Conservation (phyloP, 2,797 vertebrate species). For the Oceanodroma leucorhoa region DNA sequence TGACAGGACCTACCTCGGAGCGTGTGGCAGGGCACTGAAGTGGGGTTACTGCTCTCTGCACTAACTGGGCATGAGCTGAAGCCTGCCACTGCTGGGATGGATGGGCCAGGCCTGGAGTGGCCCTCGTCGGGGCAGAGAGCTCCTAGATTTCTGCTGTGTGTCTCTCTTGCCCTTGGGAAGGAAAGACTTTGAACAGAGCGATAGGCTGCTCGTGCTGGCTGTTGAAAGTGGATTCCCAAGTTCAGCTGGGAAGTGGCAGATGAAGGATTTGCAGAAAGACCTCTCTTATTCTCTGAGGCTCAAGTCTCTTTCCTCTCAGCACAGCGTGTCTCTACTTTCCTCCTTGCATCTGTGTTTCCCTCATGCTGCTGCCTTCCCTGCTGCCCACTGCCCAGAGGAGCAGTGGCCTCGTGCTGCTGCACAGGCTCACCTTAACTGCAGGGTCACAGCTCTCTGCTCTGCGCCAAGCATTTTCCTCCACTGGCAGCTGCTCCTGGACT, state of each 20-base stretch:
- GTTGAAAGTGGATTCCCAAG: not conserved
- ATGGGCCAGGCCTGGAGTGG: not conserved
- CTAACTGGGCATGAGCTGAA: not conserved
- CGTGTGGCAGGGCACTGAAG: rapidly evolving
- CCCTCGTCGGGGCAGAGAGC: not conserved
- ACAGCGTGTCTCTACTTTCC: not conserved
- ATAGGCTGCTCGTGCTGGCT: not conserved
- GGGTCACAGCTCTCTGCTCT: not conserved
- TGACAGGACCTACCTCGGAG: not conserved
- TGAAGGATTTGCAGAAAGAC: not conserved
- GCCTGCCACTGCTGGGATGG: not conserved
- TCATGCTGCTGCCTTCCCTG: not conserved
- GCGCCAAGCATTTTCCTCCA: not conserved
- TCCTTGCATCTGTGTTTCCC: not conserved
- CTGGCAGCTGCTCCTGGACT: conserved; percentile 22
- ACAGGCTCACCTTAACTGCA: not conserved
- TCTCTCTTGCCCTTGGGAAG: not conserved
- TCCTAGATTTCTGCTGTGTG: not conserved
- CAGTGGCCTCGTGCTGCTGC: rapidly evolving
- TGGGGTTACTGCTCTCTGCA: not conserved
- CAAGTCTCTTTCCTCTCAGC: not conserved
- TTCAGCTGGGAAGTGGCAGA: not conserved
- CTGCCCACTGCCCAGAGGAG: not conserved
- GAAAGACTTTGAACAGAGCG: not conserved
- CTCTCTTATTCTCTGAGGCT: not conserved